Base-by-base conservation (phyloP, 2,888 invertebrate species). In the Cephus pulcher region DNA sequence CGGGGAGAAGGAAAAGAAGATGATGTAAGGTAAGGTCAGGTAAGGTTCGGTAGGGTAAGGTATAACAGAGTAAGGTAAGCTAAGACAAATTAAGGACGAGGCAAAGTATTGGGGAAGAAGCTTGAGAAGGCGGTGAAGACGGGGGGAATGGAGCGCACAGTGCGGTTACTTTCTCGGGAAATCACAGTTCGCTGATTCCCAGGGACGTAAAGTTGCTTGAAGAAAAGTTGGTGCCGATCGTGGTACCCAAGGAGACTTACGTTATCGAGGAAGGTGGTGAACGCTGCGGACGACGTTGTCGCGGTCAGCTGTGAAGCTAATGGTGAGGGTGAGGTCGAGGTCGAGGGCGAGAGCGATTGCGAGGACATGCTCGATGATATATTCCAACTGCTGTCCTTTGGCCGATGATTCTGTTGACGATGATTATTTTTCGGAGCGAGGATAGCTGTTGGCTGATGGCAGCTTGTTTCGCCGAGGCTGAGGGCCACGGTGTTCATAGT, bases 401-500 rank as follows among this genome's bases (percentile, higher is more conserved):
- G 23, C 9, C 15, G 40, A 40, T 15, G 12, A 74, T 88, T 89
- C 83, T 90, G 89, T 80, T 91, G 90, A 78, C 89, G 84, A 83
- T 90, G 89, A 82, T 90, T 90, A 83, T 90, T 87, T 83, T 91
- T 91, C 78, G 90, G 87, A 74, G 89, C 84, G 80, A 90, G 87
- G 89, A 91, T 89, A 79, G 87, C 87, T 87, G 86, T 85, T 82
- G 88, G 87, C 80, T 86, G 56, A 56, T 56, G 73, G 87, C 87
- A 79, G 89, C 88, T 81, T 89, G 88, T 89, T 90, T 91, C 91
- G 87, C 91, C 91, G 89, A 91, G 87, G 88, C 90, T 56, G 88
- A 91, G 89, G 86, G 90, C 90, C 86, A 91, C 88, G 89, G 91
- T 91, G 88, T 91, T 91, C 91, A 91, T 91, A 86, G 91, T 91